phyloP scores from a whole-genome alignment of 2,888 invertebrate genomes.

The Cerastoderma edule region DNA sequence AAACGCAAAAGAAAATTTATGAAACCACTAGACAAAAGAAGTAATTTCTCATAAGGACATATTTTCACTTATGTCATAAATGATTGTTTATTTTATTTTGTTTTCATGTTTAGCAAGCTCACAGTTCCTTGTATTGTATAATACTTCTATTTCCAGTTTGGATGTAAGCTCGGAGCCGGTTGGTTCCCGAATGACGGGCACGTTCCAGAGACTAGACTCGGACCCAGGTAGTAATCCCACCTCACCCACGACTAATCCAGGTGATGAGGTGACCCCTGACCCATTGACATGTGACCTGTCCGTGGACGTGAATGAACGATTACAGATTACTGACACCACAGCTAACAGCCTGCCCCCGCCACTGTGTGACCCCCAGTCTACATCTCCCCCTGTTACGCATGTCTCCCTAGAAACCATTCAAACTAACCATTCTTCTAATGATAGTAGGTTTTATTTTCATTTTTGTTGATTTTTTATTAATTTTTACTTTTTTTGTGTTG shows the following conservation, averaged over 20 bases:
- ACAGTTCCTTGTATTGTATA: too few species aligned
- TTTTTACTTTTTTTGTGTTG: too few species aligned
- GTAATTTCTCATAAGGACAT: too few species aligned
- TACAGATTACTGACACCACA: slow-evolving; percentile 24
- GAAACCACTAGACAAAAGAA: too few species aligned
- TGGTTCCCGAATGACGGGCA: slow-evolving; percentile 71
- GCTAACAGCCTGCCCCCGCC: slow-evolving; percentile 45
- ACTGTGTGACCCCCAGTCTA: slow-evolving; percentile 55
- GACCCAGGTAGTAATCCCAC: slow-evolving; percentile 41
- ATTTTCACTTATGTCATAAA: too few species aligned
- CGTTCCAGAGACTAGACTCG: slow-evolving; percentile 68
- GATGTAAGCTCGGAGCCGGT: slow-evolving; percentile 66
- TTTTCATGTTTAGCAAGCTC: too few species aligned
- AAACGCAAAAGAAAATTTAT: too few species aligned
- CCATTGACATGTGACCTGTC: background rate
- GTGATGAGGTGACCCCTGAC: slow-evolving; percentile 36
- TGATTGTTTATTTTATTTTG: too few species aligned
- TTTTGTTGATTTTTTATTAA: too few species aligned
- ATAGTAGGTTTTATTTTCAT: slow-evolving; percentile 38
- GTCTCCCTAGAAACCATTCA: slow-evolving; percentile 1
- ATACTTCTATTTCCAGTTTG: slow-evolving; percentile 60
- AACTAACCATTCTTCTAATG: slow-evolving; percentile 43
- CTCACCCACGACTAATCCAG: slow-evolving; percentile 32
- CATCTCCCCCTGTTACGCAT: slow-evolving; percentile 35
- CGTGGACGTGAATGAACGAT: slow-evolving; percentile 11